Percentiles rank a stretch among this genome's conserved stretches.
phyloP scores from a whole-genome alignment of 2,888 invertebrate species.

The Platycnemis pennipes region DNA sequence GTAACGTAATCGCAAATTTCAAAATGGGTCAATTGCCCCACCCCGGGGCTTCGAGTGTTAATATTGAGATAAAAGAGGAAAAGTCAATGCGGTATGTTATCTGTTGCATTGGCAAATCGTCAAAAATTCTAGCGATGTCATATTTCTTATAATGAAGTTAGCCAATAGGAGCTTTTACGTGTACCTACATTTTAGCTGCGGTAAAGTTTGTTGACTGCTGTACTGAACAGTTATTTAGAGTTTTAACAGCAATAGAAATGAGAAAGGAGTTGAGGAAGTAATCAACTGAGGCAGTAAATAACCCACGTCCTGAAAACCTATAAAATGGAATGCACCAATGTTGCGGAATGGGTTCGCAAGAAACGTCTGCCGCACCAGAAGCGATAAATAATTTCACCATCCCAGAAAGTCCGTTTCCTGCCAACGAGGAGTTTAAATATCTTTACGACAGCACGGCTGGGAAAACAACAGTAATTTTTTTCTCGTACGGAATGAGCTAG shows the following conservation, averaged over 20 bases:
- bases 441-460: not conserved
- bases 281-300: not conserved
- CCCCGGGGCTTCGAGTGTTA: too few relatives aligned
- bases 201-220: too few relatives aligned
- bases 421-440: not conserved
- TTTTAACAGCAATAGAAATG: not conserved
- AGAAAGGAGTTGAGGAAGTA: not conserved
- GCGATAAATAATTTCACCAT: conserved; percentile 18
- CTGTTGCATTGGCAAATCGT: too few relatives aligned
- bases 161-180: too few relatives aligned
- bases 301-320: not conserved
- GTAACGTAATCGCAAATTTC: too few relatives aligned
- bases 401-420: conserved; percentile 3
- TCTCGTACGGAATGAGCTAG: not conserved
- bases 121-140: too few relatives aligned
- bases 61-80: too few relatives aligned
- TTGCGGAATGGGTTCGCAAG: not conserved
- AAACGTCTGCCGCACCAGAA: not conserved
- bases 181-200: too few relatives aligned
- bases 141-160: too few relatives aligned
- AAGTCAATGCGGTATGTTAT: too few relatives aligned
- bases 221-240: too few relatives aligned
- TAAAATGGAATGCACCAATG: not conserved
- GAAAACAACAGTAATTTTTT: not conserved
- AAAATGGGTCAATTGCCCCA: too few relatives aligned